Base-by-base conservation (phyloP, 2,797 vertebrate genomes). In the Nyctibius grandis region DNA sequence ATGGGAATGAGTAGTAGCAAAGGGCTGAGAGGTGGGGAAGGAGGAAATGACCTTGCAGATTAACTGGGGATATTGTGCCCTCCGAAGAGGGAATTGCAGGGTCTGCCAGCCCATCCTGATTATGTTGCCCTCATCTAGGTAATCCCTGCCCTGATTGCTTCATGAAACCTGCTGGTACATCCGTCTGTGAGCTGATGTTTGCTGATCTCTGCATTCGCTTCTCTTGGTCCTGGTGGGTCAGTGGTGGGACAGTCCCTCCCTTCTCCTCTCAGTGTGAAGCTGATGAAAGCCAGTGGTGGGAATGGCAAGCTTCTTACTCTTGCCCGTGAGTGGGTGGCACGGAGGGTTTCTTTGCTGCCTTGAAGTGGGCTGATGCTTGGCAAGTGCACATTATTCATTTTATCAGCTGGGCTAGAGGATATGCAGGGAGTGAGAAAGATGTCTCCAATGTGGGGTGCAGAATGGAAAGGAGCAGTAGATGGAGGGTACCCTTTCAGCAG, bases 371-470 rank as follows among this genome's bases (percentile, higher is more conserved):
- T 68, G 18, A 22, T 40, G 51, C 38, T 70, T 70, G 29, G 21
- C 33, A 64, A 64, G 13, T 5, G 13, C 12, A 6, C 0, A 0
- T 21, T 48, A 45, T 9, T 78, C 22, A 5, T n/a, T 51, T 70
- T 51, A 48, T 68, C 18, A 42, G 0, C 15, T 8, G 25, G 20
- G 5, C 40, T 63, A n/a, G 45, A 74, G 51, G 44, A 51, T 50
- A 21, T 13, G 18, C 34, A 56, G 26, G 34, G 12, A 48, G 15
- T 36, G 79, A 56, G 51, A 57, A 54, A 40, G 28, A 8, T 18
- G 16, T 40, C 44, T 22, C 16, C 3, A 12, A 0, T 11, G 9
- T 1, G 3, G 36, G 19, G 4, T 12, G 8, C 28, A 72, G 40
- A 54, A 31, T 2, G n/a, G 57, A 78, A 84, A 75, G 8, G 7